Evolutionary conservation across 2,797 vertebrate genomes (phyloP).

Genomic region (Gymnodraco acuticeps): DNA sequence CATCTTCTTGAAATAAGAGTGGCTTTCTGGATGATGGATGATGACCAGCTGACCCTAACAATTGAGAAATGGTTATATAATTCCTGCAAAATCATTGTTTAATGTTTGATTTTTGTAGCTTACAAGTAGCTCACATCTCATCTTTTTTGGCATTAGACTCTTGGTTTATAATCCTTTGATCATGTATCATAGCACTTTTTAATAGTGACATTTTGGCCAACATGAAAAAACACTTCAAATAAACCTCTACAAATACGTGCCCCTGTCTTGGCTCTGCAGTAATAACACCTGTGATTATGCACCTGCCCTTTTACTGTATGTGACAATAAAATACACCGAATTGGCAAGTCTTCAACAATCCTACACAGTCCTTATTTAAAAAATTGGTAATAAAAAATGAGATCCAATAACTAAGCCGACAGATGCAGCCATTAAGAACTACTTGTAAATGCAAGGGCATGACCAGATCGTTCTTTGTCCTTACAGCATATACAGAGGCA

Average conservation of each 20-base stretch:
- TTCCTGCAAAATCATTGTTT: slow-evolving; percentile 5
- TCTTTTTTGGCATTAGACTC: background rate
- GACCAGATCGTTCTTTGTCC: slow-evolving; percentile 63
- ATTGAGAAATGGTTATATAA: slow-evolving; percentile 22
- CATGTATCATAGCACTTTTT: background rate
- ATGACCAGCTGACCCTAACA: slow-evolving; percentile 18
- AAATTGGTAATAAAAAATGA: slow-evolving; percentile 60
- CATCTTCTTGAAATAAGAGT: slow-evolving; percentile 48
- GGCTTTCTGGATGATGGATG: slow-evolving; percentile 42
- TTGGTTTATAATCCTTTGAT: background rate
- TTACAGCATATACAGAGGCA: slow-evolving; percentile 58
- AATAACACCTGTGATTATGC: slow-evolving; percentile 37
- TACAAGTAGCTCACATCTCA: slow-evolving; percentile 5
- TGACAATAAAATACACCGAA: slow-evolving; percentile 51
- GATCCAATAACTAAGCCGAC: slow-evolving; percentile 67
- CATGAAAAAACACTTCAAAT: background rate
- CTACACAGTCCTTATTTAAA: slow-evolving; percentile 51
- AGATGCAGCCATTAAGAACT: slow-evolving; percentile 65
- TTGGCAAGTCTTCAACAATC: slow-evolving; percentile 55
- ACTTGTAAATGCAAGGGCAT: slow-evolving; percentile 65
- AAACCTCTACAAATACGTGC: no score
- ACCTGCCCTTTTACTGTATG: slow-evolving; percentile 40
- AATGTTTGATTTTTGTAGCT: slow-evolving; percentile 22
- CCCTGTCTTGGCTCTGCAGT: slow-evolving; percentile 35
- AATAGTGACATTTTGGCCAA: slow-evolving; percentile 36